phyloP scores from a whole-genome alignment of 2,888 invertebrate genomes.

The Xanthostigma xanthostigma region DNA sequence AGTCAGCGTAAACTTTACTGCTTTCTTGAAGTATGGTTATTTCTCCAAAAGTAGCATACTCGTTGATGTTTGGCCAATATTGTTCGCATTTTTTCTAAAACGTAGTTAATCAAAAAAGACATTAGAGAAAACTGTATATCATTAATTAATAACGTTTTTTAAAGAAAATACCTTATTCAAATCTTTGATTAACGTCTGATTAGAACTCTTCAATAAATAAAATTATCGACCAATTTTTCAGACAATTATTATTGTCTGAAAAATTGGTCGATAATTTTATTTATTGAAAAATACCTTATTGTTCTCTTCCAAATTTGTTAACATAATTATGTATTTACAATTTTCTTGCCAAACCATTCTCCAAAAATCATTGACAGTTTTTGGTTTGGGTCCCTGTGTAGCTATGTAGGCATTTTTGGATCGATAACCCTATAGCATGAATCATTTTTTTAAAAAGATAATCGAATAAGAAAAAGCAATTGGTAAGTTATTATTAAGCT shows the following conservation, averaged over 20 bases:
- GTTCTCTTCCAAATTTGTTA: constrained; percentile 32
- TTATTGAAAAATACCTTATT: constrained; percentile 24
- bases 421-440: constrained; percentile 21
- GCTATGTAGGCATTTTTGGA: constrained; percentile 22
- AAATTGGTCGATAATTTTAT: too few relatives aligned
- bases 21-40: constrained; percentile 22
- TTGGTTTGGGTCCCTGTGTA: constrained; percentile 26
- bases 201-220: too few relatives aligned
- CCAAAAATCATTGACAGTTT: constrained; percentile 30
- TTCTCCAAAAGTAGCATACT: constrained; percentile 23
- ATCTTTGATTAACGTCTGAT: too few relatives aligned
- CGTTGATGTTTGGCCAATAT: constrained; percentile 34
- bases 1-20: constrained; percentile 25
- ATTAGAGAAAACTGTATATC: neutral
- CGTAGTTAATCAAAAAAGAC: neutral
- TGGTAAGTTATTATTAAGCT: too few relatives aligned
- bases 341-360: constrained; percentile 34
- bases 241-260: too few relatives aligned
- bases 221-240: too few relatives aligned
- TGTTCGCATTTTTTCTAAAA: constrained; percentile 32
- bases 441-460: too few relatives aligned
- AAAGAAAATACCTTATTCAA: too few relatives aligned
- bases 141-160: constrained; percentile 1
- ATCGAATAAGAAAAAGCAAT: too few relatives aligned
- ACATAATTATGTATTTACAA: constrained; percentile 31